phyloP scores from a whole-genome alignment of 2,888 invertebrate species.

The Sesia bembeciformis region DNA sequence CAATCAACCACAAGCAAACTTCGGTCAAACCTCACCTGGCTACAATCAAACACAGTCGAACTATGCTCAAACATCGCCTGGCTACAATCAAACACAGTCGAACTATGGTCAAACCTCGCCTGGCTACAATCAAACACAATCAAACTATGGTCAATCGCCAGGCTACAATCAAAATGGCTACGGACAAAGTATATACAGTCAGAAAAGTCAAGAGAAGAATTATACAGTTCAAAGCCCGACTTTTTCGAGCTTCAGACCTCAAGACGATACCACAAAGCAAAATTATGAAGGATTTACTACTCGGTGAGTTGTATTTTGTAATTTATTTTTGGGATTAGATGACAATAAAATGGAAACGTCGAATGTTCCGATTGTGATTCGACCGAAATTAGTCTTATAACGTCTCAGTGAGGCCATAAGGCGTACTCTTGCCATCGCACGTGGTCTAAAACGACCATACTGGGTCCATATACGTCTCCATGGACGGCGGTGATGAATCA shows the following conservation, averaged over 20 bases:
- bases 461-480: too few relatives aligned
- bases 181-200: background rate
- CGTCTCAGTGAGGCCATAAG: too few relatives aligned
- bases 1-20: background rate
- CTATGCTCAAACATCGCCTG: background rate
- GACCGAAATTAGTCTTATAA: too few relatives aligned
- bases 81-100: background rate
- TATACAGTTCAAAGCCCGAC: conserved; percentile 49
- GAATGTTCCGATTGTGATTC: too few relatives aligned
- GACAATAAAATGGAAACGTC: too few relatives aligned
- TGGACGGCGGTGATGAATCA: too few relatives aligned
- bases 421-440: too few relatives aligned
- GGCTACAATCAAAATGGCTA: conserved; percentile 13
- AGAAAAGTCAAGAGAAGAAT: conserved; percentile 26
- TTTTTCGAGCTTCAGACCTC: conserved; percentile 59
- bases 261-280: conserved; percentile 49
- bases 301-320: conserved; percentile 55
- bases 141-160: conserved; percentile 4
- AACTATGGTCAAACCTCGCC: background rate
- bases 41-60: background rate
- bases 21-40: background rate
- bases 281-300: conserved; percentile 80
- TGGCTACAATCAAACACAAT: background rate
- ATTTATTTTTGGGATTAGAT: too few relatives aligned
- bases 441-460: too few relatives aligned